Base-by-base conservation (phyloP, 1,140 invertebrate species). In the Maconellicoccus hirsutus region DNA sequence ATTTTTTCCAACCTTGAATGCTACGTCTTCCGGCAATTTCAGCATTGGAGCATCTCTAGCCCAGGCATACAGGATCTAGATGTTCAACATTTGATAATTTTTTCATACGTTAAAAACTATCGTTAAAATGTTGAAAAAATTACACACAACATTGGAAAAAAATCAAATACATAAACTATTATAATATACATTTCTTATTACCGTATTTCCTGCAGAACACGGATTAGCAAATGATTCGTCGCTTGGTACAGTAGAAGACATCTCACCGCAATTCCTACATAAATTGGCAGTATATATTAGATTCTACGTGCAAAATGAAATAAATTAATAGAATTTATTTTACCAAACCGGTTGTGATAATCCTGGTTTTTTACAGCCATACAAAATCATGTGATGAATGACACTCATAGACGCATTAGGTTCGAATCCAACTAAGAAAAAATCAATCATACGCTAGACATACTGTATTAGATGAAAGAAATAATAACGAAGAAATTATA, bases 301-400 rank as follows among this genome's bases (percentile, higher is more conserved):
- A 52, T 52, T 52, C 3, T 6, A 52, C 6, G 16, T 52, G 2
- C 4, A 52, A 52, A 16, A 52, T 52, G 42, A 14, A 19, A 52
- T n/a, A n/a, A n/a, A n/a, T n/a, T n/a, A n/a, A n/a, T n/a, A n/a
- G n/a, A 52, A 70, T 0, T n/a, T 4, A 69, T 76, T 82, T 81
- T 81, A 90, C 93, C 95, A 98, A 59, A 91, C 87, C 59, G 84
- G 79, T 74, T 90, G 85, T 70, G 85, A 80, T 42, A 84, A 87
- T 39, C 94, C 94, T 3, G 96, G 95, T 73, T 84, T 82, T 26
- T 84, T 83, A 76, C 97, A 99, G 12, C 96, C 96, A 80, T 96
- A 98, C 0, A 99, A 79, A 72, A 98, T 81, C 85, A 98, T 98
- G 79, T 99, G 97, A 82, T 99, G 97, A 10, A 93, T 92, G 1